A percentile compares a stretch with the other conserved stretches of the same genome.
Conservation (phyloP, 2,888 invertebrate species). For the Hetaerina titia region DNA sequence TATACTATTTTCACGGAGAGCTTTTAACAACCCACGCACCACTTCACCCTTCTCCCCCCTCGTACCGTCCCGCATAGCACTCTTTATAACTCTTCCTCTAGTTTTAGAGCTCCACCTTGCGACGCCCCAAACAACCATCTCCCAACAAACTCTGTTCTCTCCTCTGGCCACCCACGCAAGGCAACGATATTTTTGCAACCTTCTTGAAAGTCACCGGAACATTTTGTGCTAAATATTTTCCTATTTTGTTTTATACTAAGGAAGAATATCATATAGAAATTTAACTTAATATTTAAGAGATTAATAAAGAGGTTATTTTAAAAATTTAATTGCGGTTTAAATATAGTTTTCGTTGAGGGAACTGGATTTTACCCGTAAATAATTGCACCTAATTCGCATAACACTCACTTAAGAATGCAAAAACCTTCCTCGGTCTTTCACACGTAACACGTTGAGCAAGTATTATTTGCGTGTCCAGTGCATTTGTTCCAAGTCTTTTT, state of each 20-base stretch:
- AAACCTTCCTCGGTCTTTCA: background rate
- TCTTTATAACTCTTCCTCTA: slow-evolving; percentile 40
- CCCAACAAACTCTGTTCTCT: background rate
- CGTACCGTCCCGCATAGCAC: slow-evolving; percentile 20
- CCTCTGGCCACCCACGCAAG: background rate
- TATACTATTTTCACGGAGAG: slow-evolving; percentile 61
- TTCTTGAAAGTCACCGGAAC: background rate
- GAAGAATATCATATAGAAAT: no score
- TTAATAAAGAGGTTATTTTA: no score
- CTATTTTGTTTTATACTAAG: no score
- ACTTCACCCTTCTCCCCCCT: background rate
- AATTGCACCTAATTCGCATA: background rate
- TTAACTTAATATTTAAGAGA: no score
- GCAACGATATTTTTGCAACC: background rate
- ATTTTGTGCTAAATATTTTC: background rate
- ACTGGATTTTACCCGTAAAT: background rate
- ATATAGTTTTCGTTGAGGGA: background rate
- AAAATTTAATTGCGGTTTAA: background rate
- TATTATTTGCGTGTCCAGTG: background rate
- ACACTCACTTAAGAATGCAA: background rate
- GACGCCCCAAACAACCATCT: background rate
- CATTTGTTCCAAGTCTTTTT: slow-evolving; percentile 14
- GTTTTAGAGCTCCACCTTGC: slow-evolving; percentile 7
- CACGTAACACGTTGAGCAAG: background rate
- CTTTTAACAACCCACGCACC: slow-evolving; percentile 46